phyloP scores from a whole-genome alignment of 1,140 invertebrate species.

The Calycopis cecrops region DNA sequence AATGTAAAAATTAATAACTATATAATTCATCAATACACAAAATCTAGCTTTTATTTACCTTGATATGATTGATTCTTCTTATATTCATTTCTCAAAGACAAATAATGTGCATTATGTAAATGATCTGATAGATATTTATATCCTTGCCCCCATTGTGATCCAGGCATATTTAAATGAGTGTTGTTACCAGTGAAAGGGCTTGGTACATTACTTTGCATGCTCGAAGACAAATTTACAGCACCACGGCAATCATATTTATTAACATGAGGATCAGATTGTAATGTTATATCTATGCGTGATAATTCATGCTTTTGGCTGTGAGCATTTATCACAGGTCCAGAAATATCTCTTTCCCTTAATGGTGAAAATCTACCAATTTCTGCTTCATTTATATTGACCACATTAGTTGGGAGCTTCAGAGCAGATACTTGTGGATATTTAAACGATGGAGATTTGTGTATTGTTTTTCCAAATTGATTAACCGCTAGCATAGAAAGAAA shows the following conservation, averaged over 20 bases:
- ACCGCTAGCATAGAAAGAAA: slow-evolving; percentile 12
- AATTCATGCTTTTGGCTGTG: slow-evolving; percentile 43
- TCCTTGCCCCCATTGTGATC: slow-evolving; percentile 80
- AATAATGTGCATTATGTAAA: slow-evolving; percentile 78
- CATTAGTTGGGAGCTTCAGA: slow-evolving; percentile 65
- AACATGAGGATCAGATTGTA: slow-evolving; percentile 73
- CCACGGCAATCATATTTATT: slow-evolving; percentile 83
- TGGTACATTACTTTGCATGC: slow-evolving; percentile 85
- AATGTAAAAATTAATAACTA: slow-evolving; percentile 13
- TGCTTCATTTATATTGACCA: slow-evolving; percentile 76
- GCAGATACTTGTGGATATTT: slow-evolving; percentile 58
- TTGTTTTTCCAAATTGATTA: slow-evolving; percentile 37
- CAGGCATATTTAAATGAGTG: slow-evolving; percentile 83
- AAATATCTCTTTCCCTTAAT: slow-evolving; percentile 77
- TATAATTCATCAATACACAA: slow-evolving; percentile 12
- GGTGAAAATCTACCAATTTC: slow-evolving; percentile 80
- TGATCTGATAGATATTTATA: slow-evolving; percentile 82
- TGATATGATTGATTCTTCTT: slow-evolving; percentile 37
- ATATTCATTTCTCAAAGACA: slow-evolving; percentile 70
- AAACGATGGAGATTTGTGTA: slow-evolving; percentile 47
- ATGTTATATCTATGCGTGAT: slow-evolving; percentile 55
- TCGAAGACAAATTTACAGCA: slow-evolving; percentile 79
- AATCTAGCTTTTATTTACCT: slow-evolving; percentile 40
- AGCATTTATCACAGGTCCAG: slow-evolving; percentile 74
- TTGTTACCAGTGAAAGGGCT: slow-evolving; percentile 79